phyloP scores from a whole-genome alignment of 2,888 invertebrate species.

The Therioaphis trifolii region DNA sequence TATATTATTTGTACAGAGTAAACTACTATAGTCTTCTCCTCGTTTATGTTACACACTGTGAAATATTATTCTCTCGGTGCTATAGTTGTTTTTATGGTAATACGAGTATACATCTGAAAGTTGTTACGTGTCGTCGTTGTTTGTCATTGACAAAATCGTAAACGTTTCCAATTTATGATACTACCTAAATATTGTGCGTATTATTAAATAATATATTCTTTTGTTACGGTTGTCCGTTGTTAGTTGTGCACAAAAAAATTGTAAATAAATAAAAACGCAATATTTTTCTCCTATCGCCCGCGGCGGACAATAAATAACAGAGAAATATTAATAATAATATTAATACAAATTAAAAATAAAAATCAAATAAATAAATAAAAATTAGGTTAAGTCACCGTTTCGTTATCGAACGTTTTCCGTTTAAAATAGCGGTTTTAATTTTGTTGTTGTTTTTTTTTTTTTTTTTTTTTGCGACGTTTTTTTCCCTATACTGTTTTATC shows the following conservation, averaged over 20 bases:
- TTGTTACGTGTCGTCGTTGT: neutral
- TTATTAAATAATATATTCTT: too few relatives aligned
- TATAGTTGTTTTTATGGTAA: slow-evolving; percentile 21
- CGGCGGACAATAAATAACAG: neutral
- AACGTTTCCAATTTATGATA: neutral
- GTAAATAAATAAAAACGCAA: neutral
- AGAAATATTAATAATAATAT: too few relatives aligned
- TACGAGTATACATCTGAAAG: slow-evolving; percentile 6
- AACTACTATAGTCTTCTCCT: neutral
- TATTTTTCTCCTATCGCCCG: neutral
- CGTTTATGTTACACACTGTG: neutral
- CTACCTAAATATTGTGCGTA: neutral
- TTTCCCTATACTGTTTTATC: slow-evolving; percentile 25
- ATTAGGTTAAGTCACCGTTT: slow-evolving; percentile 57
- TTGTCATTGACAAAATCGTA: slow-evolving; percentile 11
- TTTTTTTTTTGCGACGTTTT: slow-evolving; percentile 25
- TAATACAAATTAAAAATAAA: too few relatives aligned
- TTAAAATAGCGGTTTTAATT: neutral
- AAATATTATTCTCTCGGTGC: neutral
- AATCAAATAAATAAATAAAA: neutral
- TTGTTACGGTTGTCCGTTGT: too few relatives aligned
- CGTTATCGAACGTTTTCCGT: slow-evolving; percentile 56
- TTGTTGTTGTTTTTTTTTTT: neutral
- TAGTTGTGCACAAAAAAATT: too few relatives aligned
- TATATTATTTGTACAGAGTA: neutral